These are phyloP conservation scores for Ranitomeya imitator DNA, from an alignment of 2,113 vertebrate genomes.

Conservation along the genomic window DNA sequence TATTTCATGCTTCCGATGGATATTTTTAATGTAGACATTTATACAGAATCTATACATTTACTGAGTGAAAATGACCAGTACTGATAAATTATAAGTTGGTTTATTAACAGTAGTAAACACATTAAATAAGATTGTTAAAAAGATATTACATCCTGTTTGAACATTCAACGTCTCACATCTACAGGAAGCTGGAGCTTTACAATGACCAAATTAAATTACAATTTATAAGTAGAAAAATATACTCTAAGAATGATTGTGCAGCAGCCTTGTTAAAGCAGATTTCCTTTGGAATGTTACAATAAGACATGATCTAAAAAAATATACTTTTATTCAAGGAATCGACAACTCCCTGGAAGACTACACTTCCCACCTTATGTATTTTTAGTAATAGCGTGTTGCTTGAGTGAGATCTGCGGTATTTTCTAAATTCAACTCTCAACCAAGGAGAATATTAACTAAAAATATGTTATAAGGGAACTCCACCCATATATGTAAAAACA, in stretches of 20 bases:
- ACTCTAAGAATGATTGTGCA: constrained; percentile 63
- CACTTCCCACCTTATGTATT: constrained; percentile 1
- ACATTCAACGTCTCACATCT: constrained; percentile 51
- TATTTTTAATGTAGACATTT: not conserved
- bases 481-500: not conserved
- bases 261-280: constrained; percentile 54
- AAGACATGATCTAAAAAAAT: constrained; percentile 50
- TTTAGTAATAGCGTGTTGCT: not conserved
- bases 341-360: constrained; percentile 14
- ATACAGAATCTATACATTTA: not conserved
- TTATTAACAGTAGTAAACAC: constrained; percentile 53
- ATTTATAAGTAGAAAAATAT: constrained; percentile 84
- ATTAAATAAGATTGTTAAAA: constrained; percentile 57
- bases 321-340: constrained; percentile 38
- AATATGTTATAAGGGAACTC: constrained; percentile 15
- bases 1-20: not conserved
- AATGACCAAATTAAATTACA: constrained; percentile 72
- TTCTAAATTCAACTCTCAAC: not conserved
- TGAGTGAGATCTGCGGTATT: not conserved
- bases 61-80: not conserved
- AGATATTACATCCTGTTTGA: constrained; percentile 40
- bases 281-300: constrained; percentile 42
- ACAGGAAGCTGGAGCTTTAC: constrained; percentile 42
- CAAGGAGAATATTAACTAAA: not conserved
- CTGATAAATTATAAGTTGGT: constrained; percentile 35